phyloP scores from a whole-genome alignment of 2,888 invertebrate genomes.

The Cryptophagus acutangulus region DNA sequence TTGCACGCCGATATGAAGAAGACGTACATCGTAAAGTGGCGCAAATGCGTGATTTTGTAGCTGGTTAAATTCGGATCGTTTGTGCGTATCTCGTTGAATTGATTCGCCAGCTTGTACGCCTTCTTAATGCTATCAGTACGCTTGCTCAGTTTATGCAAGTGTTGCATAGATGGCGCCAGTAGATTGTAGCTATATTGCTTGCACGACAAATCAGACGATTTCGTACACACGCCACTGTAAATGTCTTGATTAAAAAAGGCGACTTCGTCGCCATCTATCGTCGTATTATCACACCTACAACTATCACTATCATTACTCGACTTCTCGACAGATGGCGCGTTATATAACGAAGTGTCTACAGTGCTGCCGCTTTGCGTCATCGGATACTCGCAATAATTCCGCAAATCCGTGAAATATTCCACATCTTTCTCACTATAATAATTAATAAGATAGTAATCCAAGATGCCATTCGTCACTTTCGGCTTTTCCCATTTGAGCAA shows the following conservation, averaged over 20 bases:
- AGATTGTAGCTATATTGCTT: no score
- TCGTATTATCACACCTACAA: no score
- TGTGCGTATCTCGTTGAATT: neutral
- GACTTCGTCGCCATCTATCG: no score
- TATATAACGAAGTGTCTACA: constrained; percentile 14
- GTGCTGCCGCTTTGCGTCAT: constrained; percentile 9
- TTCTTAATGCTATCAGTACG: no score
- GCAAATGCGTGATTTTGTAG: constrained; percentile 43
- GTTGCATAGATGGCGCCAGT: no score
- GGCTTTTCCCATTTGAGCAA: constrained; percentile 59
- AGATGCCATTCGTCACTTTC: constrained; percentile 37
- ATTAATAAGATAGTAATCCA: constrained; percentile 43
- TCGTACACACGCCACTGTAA: no score
- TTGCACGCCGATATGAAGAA: constrained; percentile 60
- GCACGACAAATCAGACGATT: no score
- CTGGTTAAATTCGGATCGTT: constrained; percentile 20
- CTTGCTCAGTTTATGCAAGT: no score
- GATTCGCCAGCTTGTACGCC: neutral
- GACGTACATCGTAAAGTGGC: constrained; percentile 56
- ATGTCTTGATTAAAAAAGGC: no score
- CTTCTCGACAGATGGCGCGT: no score
- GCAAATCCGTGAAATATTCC: constrained; percentile 16
- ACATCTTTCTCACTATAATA: constrained; percentile 9
- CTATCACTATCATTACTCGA: no score
- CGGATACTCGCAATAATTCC: constrained; percentile 31